Evolutionary conservation across 2,113 vertebrate genomes (phyloP).

Genomic region (Odocoileus virginianus): DNA sequence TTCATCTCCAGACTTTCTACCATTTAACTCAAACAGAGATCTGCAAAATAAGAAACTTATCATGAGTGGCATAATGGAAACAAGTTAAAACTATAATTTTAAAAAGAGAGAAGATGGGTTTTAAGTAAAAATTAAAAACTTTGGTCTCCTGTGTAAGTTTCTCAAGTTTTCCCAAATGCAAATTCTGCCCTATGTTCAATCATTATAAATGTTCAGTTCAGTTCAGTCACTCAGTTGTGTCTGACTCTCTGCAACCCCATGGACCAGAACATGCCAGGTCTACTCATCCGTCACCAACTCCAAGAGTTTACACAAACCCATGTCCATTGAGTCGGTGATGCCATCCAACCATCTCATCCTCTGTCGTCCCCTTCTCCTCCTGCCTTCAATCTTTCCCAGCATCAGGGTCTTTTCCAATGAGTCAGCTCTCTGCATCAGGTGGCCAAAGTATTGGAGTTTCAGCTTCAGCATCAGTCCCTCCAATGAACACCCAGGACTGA

Average conservation of each 20-base stretch:
- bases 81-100: slow-evolving; percentile 18
- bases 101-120: neutral
- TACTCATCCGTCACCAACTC: neutral
- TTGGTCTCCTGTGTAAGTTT: neutral
- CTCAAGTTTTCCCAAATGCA: neutral
- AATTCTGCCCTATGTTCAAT: neutral
- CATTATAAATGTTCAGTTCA: neutral
- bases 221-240: neutral
- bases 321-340: neutral
- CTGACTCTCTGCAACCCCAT: neutral
- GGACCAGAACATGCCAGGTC: neutral
- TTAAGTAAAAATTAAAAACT: neutral
- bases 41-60: slow-evolving; percentile 23
- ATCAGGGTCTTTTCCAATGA: neutral
- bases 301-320: accelerated
- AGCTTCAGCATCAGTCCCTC: neutral
- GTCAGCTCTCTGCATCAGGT: neutral
- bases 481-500: neutral
- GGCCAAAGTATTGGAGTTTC: neutral
- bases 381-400: neutral
- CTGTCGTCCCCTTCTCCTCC: neutral
- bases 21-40: slow-evolving; percentile 38
- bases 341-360: neutral
- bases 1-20: slow-evolving; percentile 62
- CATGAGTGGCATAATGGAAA: slow-evolving; percentile 19